Evolutionary conservation across 1,140 invertebrate species (phyloP), one percentile per base, ranked within the genome.

Genomic region (Xylocopa sonorina): DNA sequence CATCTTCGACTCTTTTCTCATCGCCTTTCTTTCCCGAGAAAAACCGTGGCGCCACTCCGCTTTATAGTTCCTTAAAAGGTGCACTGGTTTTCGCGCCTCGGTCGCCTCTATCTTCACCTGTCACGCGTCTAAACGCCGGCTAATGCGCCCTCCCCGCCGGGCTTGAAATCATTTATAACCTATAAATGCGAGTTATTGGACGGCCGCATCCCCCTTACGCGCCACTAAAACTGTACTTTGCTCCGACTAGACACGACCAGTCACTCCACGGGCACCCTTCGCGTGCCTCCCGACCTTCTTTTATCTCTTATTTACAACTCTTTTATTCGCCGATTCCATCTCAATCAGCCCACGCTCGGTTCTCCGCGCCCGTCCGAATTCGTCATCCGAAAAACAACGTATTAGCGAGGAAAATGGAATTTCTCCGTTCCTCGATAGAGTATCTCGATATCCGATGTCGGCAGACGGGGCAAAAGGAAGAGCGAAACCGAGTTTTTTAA

Each of bases 301-400:
- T 93, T 92, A 92, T 92, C 86, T 92, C 91, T 92, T 93, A 93
- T 93, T 93, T 92, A 92, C 91, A 93, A 92, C 92, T 92, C 89
- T 90, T 92, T 92, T 93, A 92, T 92, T 92, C 72, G 87, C 88
- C 89, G 91, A 92, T 93, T 93, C 92, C 92, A 93, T 93, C 91
- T 92, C 91, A 92, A 93, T 93, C 91, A 92, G 89, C 82, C 89
- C 81, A 34, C 32, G 46, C 66, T 41, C 66, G 63, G 48, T 58
- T 43, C 43, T 51, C 21, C 50, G 29, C 43, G 62, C 48, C 34
- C 48, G 51, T 75, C 66, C 32, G 51, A 58, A 46, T 77, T 71
- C 67, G 78, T 63, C 67, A 62, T 38, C 57, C 80, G 63, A 69
- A 82, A 86, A 63, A 73, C 69, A 79, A 84, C 62, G 53, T 78